These are phyloP conservation scores for Cheilosia vulpina DNA, from an alignment of 2,888 invertebrate genomes.

Conservation along the genomic window DNA sequence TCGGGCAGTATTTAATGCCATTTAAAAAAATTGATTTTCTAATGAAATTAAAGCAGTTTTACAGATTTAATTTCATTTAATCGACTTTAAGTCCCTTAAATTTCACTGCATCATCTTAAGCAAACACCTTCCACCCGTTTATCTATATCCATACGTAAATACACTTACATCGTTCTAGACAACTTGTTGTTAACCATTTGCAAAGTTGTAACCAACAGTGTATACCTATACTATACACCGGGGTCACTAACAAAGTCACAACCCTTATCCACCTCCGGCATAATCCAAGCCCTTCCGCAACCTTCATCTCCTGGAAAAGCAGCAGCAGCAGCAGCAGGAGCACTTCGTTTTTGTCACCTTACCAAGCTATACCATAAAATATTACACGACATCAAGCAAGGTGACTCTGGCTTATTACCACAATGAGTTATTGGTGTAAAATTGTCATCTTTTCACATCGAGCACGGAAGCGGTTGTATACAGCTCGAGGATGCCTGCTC, in stretches of 20 bases:
- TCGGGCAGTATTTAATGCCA: too few species aligned
- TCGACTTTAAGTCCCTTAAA: too few species aligned
- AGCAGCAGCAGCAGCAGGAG: slow-evolving; percentile 13
- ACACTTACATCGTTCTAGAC: slow-evolving; percentile 15
- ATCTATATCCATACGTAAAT: neutral
- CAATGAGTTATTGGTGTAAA: slow-evolving; percentile 71
- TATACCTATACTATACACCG: slow-evolving; percentile 11
- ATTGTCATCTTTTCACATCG: slow-evolving; percentile 63
- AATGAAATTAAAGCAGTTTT: too few species aligned
- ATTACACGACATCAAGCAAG: slow-evolving; percentile 72
- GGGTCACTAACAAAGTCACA: slow-evolving; percentile 59
- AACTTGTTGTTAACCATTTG: slow-evolving; percentile 60
- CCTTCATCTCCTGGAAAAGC: slow-evolving; percentile 20
- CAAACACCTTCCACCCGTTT: neutral
- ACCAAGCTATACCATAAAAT: slow-evolving; percentile 69
- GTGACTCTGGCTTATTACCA: slow-evolving; percentile 71
- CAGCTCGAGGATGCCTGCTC: slow-evolving; percentile 9
- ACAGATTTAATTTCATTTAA: too few species aligned
- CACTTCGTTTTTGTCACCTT: slow-evolving; percentile 70
- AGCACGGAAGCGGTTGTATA: slow-evolving; percentile 31
- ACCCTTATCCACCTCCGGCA: slow-evolving; percentile 65
- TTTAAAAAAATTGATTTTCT: neutral
- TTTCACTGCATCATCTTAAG: neutral
- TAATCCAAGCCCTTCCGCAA: slow-evolving; percentile 46
- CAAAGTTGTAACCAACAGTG: slow-evolving; percentile 45